These are phyloP conservation scores for Odontesthes bonariensis DNA, from an alignment of 2,113 vertebrate genomes.

Conservation along the genomic window DNA sequence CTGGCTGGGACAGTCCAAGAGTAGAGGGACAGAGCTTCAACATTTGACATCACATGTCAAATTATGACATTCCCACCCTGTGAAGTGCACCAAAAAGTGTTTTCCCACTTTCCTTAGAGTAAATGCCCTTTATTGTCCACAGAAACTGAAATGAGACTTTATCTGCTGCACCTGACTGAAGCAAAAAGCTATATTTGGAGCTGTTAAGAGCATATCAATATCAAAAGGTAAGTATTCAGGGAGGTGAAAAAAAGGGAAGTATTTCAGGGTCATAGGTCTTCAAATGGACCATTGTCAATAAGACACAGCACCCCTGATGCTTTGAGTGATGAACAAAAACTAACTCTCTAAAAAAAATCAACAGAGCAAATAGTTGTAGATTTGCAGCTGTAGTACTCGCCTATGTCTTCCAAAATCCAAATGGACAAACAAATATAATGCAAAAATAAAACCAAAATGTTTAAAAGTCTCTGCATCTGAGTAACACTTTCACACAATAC, in stretches of 20 bases:
- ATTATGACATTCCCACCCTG: slow-evolving; percentile 8
- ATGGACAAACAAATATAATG: background rate
- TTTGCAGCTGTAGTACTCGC: background rate
- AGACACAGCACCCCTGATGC: background rate
- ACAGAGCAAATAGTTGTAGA: slow-evolving; percentile 1
- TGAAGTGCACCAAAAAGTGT: slow-evolving; percentile 2
- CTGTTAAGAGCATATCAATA: background rate
- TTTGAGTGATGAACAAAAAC: background rate
- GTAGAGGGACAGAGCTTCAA: slow-evolving; percentile 1
- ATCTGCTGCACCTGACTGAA: background rate
- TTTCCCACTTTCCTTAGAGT: background rate
- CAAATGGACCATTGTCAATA: background rate
- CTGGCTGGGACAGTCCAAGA: background rate
- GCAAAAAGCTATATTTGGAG: background rate
- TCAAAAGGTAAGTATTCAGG: slow-evolving; percentile 1
- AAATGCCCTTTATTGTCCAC: slow-evolving; percentile 7
- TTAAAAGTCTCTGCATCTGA: background rate
- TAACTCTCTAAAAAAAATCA: background rate
- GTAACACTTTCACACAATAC: background rate
- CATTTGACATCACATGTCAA: slow-evolving; percentile 5
- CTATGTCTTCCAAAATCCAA: slow-evolving; percentile 1
- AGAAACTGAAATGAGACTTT: background rate
- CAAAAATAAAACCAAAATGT: no score
- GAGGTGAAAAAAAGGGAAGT: background rate
- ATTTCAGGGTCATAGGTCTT: background rate